A percentile compares a stretch with the other conserved stretches of the same genome.
Evolutionary conservation across 2,797 vertebrate genomes (phyloP).

Genomic region (Falco cherrug): DNA sequence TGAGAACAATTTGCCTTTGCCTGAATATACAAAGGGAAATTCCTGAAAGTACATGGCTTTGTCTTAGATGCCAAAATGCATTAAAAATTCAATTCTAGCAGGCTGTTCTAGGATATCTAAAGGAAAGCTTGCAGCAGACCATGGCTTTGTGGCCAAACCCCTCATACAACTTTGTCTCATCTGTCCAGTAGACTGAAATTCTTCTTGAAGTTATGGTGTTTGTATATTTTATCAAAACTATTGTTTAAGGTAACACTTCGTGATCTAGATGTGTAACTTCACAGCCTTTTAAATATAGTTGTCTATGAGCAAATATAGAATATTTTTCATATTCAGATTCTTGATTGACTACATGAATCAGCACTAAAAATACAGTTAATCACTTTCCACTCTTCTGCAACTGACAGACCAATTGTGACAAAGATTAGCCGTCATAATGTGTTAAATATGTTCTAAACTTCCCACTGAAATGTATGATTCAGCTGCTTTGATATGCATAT

Average conservation of each 20-base stretch:
- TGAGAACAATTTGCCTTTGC: neutral
- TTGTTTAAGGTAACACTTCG: neutral
- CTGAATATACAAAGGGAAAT: neutral
- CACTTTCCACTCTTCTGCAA: constrained; percentile 39
- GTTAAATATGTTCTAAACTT: constrained; percentile 41
- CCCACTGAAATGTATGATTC: constrained; percentile 60
- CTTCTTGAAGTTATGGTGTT: neutral
- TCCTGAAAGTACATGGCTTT: neutral
- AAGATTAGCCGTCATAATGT: constrained; percentile 37
- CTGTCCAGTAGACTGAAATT: neutral
- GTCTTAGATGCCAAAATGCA: neutral
- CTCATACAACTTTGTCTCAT: neutral
- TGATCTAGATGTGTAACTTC: neutral
- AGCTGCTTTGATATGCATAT: constrained; percentile 65
- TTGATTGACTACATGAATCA: constrained; percentile 30
- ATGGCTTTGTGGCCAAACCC: neutral
- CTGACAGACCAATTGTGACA: constrained; percentile 42
- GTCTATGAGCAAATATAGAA: constrained; percentile 40
- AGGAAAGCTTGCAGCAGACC: neutral
- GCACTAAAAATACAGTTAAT: constrained; percentile 61
- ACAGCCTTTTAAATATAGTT: neutral
- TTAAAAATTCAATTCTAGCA: neutral
- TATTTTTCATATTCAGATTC: constrained; percentile 12
- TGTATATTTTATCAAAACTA: neutral
- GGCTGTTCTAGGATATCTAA: neutral